Base-by-base conservation (phyloP, 2,797 vertebrate species). In the Girardinus metallicus region DNA sequence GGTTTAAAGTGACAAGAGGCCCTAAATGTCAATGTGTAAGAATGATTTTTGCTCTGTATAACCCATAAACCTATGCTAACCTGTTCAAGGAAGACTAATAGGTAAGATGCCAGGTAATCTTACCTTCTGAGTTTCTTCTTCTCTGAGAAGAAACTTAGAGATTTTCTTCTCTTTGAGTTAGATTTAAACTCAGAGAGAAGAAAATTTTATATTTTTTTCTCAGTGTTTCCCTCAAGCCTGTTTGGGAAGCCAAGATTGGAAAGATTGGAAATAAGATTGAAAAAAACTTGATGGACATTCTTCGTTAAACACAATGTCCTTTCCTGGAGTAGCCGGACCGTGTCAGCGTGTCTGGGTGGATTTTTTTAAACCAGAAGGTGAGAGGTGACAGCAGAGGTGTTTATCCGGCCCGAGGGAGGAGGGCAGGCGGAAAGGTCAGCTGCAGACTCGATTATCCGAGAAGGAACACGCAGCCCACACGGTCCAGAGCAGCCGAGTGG, bases 161-260 rank as follows among this genome's bases (percentile, higher is more conserved):
- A 23, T 51, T 23, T 51, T 51, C 21, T 51, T 3, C 49, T 23
- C 49, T 23, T 43, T 18, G 23, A 11, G 64, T 53, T 36, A 74
- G 13, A 57, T 64, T 82, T 34, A 53, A 41, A 5, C 64, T 62
- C 9, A 73, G 39, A 79, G 55, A 41, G 76, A 64, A 75, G 73
- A 81, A 85, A 83, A 82, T 76, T 44, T 83, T 77, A 81, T 76
- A 78, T 49, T 31, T 82, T 88, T 89, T 87, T 83, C 86, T 86
- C 49, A 36, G 44, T 83, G 79, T 85, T 75, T 31, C 73, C 81
- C 71, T 81, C 70, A 23, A 78, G 83, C 55, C 80, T 85, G 51
- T 75, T 53, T 23, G 80, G 90, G 91, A 93, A 91, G 86, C 90
- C 79, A 79, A 88, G 81, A 91, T 93, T 88, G 90, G 84, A 62